Conservation (phyloP, 2,888 invertebrate genomes). For the Drosophila rellima region DNA sequence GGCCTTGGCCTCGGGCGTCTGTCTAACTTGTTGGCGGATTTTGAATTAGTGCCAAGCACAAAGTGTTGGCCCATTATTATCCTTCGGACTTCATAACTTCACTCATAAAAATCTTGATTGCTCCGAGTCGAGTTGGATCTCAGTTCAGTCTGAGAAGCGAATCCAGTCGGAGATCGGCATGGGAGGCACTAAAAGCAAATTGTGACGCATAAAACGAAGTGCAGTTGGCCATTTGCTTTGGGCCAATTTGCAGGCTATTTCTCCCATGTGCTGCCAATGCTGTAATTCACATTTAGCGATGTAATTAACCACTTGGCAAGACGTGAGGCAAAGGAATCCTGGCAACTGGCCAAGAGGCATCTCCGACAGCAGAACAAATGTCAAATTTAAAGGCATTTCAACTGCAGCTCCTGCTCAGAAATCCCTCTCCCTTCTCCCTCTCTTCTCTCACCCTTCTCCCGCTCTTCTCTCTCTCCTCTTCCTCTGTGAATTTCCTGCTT, state of each 20-base stretch:
- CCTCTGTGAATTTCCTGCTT: conserved; percentile 8
- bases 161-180: conserved; percentile 8
- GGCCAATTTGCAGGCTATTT: conserved; percentile 37
- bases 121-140: conserved; percentile 16
- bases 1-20: conserved; percentile 46
- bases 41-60: conserved; percentile 83
- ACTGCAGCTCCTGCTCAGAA: conserved; percentile 15
- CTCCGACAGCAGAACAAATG: not conserved
- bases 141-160: conserved; percentile 2
- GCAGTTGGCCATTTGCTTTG: conserved; percentile 17
- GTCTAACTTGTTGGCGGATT: conserved; percentile 62
- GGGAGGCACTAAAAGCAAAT: conserved; percentile 38
- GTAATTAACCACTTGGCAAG: conserved; percentile 64
- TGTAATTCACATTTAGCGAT: conserved; percentile 69
- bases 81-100: conserved; percentile 84
- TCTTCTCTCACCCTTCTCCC: not conserved
- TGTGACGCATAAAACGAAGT: conserved; percentile 48
- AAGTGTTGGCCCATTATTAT: conserved; percentile 86
- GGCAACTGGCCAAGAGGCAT: conserved; percentile 35
- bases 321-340: conserved; percentile 57
- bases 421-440: not conserved
- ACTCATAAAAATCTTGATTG: conserved; percentile 70
- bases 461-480: too few relatives aligned
- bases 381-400: conserved; percentile 44
- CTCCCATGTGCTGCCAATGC: conserved; percentile 42